Evolutionary conservation across 2,888 invertebrate species (phyloP), one percentile per base, ranked within the genome.

Genomic region (Epirrita christyi): DNA sequence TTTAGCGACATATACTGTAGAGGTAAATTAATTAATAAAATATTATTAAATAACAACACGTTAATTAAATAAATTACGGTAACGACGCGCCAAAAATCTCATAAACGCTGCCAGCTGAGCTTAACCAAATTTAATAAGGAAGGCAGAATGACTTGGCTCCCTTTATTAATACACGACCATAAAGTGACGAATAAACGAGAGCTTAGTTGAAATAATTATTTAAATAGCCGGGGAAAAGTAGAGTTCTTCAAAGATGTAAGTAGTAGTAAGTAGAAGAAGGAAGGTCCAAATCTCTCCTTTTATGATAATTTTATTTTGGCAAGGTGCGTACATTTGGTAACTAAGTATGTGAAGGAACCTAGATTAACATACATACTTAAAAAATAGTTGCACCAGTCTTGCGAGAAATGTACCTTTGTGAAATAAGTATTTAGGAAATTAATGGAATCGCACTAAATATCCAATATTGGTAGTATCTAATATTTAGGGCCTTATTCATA

Each of bases 61-160:
- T 44, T 47, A 34, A 50, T 52, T 15, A 53, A 57, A 58, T 59
- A 51, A 57, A 54, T 55, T 48, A 54, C 45, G 47, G 36, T 55
- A 59, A 61, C 52, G 47, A 38, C 54, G 41, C 47, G 51, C 55
- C 53, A 57, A 62, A 60, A 58, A 56, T 65, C 52, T 59, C 58
- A 59, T 63, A 61, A 59, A 49, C 44, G 57, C 49, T 42, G 54
- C 60, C 52, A 41, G 49, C 63, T 62, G 54, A 46, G 56, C 59
- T 59, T 44, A 41, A 49, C 52, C 54, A 57, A 62, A 65, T 63
- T 63, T 59, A 65, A 63, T 65, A 54, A 55, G 59, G 42, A 54
- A 55, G 59, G 42, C 59, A 40, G 15, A 55, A 63, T 58, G 37
- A 38, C 51, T 50, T 41, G 44, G 27, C 59, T 56, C 32, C 46